A percentile compares a stretch with the other conserved stretches of the same genome.
These are phyloP conservation scores for Pipistrellus nathusii DNA, from an alignment of 2,797 vertebrate genomes.

Conservation along the genomic window DNA sequence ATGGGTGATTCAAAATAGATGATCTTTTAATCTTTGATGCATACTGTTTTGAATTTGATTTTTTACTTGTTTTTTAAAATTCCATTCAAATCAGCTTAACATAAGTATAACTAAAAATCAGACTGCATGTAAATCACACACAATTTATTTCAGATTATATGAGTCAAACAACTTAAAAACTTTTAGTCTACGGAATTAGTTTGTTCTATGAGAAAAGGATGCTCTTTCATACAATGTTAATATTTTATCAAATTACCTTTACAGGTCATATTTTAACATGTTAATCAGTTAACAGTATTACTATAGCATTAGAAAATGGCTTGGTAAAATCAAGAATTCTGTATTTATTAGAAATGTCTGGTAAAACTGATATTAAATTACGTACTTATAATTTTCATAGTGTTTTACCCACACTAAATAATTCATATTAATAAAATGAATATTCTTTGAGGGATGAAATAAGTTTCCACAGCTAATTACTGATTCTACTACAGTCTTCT, in stretches of 20 bases:
- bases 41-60: background rate
- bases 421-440: slow-evolving; percentile 40
- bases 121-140: background rate
- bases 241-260: background rate
- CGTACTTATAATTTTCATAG: background rate
- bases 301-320: background rate
- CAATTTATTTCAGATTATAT: background rate
- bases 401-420: background rate
- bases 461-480: slow-evolving; percentile 33
- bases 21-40: background rate
- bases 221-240: background rate
- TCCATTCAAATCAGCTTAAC: slow-evolving; percentile 12
- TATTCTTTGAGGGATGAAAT: slow-evolving; percentile 36
- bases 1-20: background rate
- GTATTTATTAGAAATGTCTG: background rate
- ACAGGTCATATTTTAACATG: background rate
- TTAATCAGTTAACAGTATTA: background rate
- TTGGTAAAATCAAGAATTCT: background rate
- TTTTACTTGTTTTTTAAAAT: background rate
- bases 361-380: background rate
- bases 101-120: slow-evolving; percentile 18
- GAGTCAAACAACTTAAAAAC: background rate
- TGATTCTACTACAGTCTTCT: slow-evolving; percentile 21
- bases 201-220: background rate
- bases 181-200: background rate